Evolutionary conservation across 2,113 vertebrate genomes (phyloP).

Genomic region (Pimephales promelas): DNA sequence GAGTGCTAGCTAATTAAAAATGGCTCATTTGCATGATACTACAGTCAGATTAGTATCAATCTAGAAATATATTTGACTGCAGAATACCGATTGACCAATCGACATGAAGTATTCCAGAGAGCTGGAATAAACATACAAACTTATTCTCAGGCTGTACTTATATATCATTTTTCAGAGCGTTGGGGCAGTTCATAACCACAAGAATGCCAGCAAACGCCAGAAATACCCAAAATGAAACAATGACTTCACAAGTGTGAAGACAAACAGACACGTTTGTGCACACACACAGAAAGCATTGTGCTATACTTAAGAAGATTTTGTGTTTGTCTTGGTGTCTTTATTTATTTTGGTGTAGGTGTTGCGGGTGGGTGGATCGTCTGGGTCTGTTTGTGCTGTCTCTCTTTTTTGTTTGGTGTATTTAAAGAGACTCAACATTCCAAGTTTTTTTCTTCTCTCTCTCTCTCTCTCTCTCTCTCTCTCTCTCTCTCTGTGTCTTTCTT

Average conservation of each 20-base stretch:
- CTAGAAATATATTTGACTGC: slow-evolving; percentile 1
- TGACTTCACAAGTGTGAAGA: slow-evolving; percentile 14
- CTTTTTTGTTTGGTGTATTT: slow-evolving; percentile 49
- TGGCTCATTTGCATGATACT: not conserved
- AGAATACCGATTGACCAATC: not conserved
- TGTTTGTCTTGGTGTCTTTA: slow-evolving; percentile 50
- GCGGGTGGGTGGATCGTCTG: slow-evolving; percentile 52
- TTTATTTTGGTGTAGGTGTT: slow-evolving; percentile 55
- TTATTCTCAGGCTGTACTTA: not conserved
- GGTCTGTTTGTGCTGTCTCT: slow-evolving; percentile 43
- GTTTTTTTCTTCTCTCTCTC: not conserved
- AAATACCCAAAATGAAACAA: not conserved
- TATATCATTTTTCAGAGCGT: not conserved
- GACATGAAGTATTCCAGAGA: not conserved
- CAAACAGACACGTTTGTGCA: slow-evolving; percentile 7
- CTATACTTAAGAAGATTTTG: slow-evolving; percentile 43
- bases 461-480: not conserved
- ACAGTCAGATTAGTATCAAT: not conserved
- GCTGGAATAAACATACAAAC: not conserved
- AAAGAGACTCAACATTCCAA: slow-evolving; percentile 50
- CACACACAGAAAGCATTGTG: not conserved
- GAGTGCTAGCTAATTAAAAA: not conserved
- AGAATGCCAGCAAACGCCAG: not conserved
- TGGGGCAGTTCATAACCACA: not conserved
- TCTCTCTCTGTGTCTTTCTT: no score